Evolutionary conservation across 2,113 vertebrate species (phyloP), one percentile per base, ranked within the genome.

Genomic region (Engraulis encrasicolus): DNA sequence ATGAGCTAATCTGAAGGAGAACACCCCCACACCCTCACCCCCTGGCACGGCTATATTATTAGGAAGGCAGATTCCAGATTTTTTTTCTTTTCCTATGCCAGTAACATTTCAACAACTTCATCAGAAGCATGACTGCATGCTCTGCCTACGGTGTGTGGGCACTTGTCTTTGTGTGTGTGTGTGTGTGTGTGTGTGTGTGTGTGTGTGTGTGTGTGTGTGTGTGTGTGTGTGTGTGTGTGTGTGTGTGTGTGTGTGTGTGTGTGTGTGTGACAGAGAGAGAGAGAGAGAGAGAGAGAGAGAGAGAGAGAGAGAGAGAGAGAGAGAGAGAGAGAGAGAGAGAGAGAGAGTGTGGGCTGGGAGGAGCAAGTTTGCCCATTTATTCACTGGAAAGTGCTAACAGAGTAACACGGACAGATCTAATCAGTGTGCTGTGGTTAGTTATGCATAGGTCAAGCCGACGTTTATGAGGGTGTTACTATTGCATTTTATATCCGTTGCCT

Each of bases 311-410:
- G 20, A 58, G 54, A 58, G 54, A 58, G 54, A 58, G 54, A 58
- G 6, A 58, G 20, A 11, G 20, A 27, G 58, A 27, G n/a, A 31
- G 27, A 15, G 61, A 31, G 61, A 17, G 0, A 0, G 23, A 66
- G 23, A 27, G 58, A 9, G 58, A 66, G n/a, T n/a, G n/a, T n/a
- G n/a, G n/a, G n/a, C n/a, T n/a, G n/a, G n/a, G n/a, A n/a, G n/a
- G n/a, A n/a, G n/a, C n/a, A n/a, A n/a, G n/a, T n/a, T n/a, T n/a
- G 2, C 58, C 58, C 9, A 66, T 31, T 14, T 31, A 66, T 23
- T 74, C 66, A 74, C 27, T 31, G 15, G 66, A 74, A 34, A 61
- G 54, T 58, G 54, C 54, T 58, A 58, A 74, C 12, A 74, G n/a
- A 23, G 11, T 27, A 27, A 31, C 14, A 23, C 19, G 6, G 20